A percentile compares a stretch with the other conserved stretches of the same genome.
Conservation (phyloP, 2,888 invertebrate species). For the Xylota sylvarum region DNA sequence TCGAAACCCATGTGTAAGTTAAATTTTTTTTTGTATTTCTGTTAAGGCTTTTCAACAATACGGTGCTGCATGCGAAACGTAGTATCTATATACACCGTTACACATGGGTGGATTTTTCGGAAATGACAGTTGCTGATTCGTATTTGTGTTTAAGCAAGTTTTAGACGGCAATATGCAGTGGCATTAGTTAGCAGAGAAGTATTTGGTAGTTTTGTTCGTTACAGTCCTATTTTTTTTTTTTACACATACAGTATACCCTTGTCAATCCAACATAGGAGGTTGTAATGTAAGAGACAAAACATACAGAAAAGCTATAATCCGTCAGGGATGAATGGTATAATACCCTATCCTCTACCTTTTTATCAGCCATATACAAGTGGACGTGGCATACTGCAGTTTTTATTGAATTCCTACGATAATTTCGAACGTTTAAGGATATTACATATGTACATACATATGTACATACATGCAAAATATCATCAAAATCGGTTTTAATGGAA, state of each 20-base stretch:
- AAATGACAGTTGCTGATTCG: conserved; percentile 41
- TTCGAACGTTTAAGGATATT: too few species aligned
- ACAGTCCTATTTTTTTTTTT: neutral
- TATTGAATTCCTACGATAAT: too few species aligned
- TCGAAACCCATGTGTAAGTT: conserved; percentile 20
- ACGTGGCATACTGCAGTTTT: too few species aligned
- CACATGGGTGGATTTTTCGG: conserved; percentile 57
- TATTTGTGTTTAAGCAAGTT: conserved; percentile 24
- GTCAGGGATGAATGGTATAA: too few species aligned
- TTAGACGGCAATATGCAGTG: conserved; percentile 12
- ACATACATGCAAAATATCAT: too few species aligned
- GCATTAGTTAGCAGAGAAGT: neutral
- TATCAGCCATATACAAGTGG: too few species aligned
- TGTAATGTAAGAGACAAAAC: neutral
- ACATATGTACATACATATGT: too few species aligned
- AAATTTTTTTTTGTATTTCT: conserved; percentile 16
- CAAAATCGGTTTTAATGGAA: too few species aligned
- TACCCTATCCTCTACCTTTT: too few species aligned
- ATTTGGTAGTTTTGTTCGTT: conserved; percentile 8
- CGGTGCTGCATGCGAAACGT: conserved; percentile 42
- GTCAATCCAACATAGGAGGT: neutral
- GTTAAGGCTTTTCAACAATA: conserved; percentile 27
- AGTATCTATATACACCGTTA: conserved; percentile 43
- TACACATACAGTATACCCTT: neutral
- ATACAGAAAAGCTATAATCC: too few species aligned